Evolutionary conservation across 2,888 invertebrate species (phyloP), one percentile per base, ranked within the genome.

Genomic region (Eupithecia inturbata): DNA sequence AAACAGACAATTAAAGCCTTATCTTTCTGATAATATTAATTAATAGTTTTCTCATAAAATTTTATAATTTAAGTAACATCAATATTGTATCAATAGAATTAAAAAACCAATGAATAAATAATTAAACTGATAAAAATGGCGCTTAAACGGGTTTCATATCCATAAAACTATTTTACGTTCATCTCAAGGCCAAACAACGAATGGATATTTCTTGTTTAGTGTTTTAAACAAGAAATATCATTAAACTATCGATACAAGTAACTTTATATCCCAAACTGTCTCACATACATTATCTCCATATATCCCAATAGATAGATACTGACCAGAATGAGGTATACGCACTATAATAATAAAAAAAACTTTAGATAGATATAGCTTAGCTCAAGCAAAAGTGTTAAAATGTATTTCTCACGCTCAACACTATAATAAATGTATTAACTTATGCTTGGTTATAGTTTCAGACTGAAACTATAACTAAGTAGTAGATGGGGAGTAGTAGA

Each of bases 111-210:
- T 70, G 33, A 70, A 75, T 72, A 75, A 26, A 70, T 72, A 60
- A 66, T 62, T 63, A 3, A 66, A 67, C 33, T 49, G 62, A 67
- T 62, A 72, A 71, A 70, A 39, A 68, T 39, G 57, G 49, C 62
- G 49, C 31, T 28, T 26, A 45, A 71, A 71, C 75, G 7, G 22
- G 75, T 75, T 71, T 12, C 36, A 60, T 64, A 68, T 70, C 45
- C 36, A 70, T 75, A 75, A 75, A 75, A 62, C 63, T 26, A 22
- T 19, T 75, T 73, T 49, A 73, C 45, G 70, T 41, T 62, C 39
- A 70, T 68, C 68, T 68, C 70, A 75, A 75, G 75, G 75, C 66
- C 72, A 60, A 71, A 70, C 70, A 71, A 60, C 68, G 39, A 68
- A 71, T 74, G 68, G 67, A 53, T 63, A 71, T 68, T 49, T 67